phyloP scores from a whole-genome alignment of 92 coral and sea anemone genomes.

The Virgularia gustaviana region DNA sequence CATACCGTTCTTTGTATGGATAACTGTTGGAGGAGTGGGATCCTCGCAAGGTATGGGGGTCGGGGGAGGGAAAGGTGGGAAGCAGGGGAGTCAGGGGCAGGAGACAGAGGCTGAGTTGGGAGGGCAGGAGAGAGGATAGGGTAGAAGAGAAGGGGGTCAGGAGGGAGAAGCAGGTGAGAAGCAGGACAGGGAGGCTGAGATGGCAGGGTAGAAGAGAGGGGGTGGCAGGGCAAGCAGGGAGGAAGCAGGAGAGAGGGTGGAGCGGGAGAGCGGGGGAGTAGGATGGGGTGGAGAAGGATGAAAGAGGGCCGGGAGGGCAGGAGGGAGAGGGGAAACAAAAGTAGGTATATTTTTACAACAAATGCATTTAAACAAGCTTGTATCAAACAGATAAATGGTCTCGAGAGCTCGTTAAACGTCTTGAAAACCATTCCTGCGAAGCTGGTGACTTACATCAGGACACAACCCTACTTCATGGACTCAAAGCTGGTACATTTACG shows the following conservation, averaged over 20 bases:
- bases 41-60: too few relatives aligned
- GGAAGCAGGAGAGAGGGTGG: neutral
- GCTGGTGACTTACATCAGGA: conserved; percentile 60
- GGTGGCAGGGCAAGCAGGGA: neutral
- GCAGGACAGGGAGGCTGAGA: neutral
- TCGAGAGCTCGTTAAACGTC: neutral
- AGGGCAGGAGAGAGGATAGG: neutral
- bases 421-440: conserved; percentile 19
- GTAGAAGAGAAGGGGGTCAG: neutral
- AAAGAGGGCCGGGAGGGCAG: neutral
- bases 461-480: conserved; percentile 91
- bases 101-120: neutral
- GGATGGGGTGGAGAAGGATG: neutral
- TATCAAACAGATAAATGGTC: conserved; percentile 22
- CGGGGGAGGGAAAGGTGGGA: neutral
- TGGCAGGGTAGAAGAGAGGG: neutral
- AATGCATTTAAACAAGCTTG: neutral
- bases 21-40: too few relatives aligned
- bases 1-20: too few relatives aligned
- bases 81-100: neutral
- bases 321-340: neutral
- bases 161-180: neutral
- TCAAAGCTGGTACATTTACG: conserved; percentile 80
- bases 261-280: neutral
- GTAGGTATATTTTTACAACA: neutral